Conservation (phyloP, 1,140 invertebrate genomes). For the Trinorchestia longiramus region DNA sequence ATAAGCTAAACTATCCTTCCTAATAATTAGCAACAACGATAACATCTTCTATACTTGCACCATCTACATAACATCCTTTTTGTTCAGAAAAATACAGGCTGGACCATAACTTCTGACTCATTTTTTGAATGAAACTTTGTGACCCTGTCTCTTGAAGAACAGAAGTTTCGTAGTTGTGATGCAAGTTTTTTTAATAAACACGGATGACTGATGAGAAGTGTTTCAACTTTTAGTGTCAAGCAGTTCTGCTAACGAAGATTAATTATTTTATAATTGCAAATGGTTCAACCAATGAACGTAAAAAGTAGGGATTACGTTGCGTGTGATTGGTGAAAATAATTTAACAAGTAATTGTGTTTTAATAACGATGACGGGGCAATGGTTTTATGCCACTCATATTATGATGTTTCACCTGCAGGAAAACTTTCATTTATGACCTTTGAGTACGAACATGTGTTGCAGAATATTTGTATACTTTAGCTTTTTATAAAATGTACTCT, state of each 20-base stretch:
- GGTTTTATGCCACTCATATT: not conserved
- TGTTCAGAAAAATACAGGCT: too few relatives aligned
- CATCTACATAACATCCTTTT: too few relatives aligned
- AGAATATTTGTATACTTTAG: not conserved
- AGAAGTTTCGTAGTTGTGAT: not conserved
- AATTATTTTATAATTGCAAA: not conserved
- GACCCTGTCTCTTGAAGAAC: not conserved
- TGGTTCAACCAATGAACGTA: not conserved
- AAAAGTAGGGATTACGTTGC: not conserved
- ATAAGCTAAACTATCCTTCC: too few relatives aligned
- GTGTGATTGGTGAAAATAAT: not conserved
- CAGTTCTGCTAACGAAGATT: not conserved
- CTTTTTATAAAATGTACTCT: not conserved
- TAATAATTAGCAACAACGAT: too few relatives aligned
- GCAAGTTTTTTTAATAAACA: not conserved
- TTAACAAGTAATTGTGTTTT: too few relatives aligned
- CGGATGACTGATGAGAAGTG: not conserved
- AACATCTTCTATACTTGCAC: too few relatives aligned
- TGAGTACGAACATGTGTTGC: not conserved
- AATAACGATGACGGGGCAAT: not conserved
- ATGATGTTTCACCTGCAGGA: not conserved
- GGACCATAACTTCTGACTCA: too few relatives aligned
- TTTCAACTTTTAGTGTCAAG: not conserved
- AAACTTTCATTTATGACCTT: not conserved
- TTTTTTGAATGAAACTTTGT: too few relatives aligned